These are phyloP conservation scores for Tenthredo livida DNA, from an alignment of 2,888 invertebrate genomes.

Conservation along the genomic window DNA sequence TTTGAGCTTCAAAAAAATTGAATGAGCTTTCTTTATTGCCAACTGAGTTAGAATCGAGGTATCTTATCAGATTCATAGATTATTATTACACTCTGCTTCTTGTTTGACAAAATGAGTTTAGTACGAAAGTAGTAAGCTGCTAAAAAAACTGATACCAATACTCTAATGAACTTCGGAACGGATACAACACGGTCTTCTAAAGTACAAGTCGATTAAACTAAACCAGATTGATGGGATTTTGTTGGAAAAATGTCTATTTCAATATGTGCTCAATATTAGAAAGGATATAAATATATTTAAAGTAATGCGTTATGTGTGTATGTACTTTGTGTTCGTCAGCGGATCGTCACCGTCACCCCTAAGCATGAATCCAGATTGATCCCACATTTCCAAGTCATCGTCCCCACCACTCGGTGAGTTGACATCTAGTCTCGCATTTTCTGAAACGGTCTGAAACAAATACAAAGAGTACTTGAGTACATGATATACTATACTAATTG, in stretches of 20 bases:
- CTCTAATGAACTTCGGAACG: neutral
- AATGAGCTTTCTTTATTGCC: neutral
- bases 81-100: no score
- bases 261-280: neutral
- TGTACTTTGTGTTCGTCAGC: conserved; percentile 72
- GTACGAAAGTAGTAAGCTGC: neutral
- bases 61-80: neutral
- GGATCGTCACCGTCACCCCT: conserved; percentile 84
- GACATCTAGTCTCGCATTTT: conserved; percentile 83
- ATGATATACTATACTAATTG: no score
- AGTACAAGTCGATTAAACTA: neutral
- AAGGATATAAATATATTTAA: neutral
- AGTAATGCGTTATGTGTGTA: neutral
- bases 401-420: conserved; percentile 81
- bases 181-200: neutral
- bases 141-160: neutral
- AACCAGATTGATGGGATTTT: neutral
- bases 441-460: conserved; percentile 84
- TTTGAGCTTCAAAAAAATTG: neutral
- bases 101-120: neutral
- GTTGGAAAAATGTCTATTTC: neutral
- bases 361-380: conserved; percentile 86
- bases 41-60: neutral
- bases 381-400: conserved; percentile 89
- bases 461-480: neutral